Percentiles rank a stretch among this genome's conserved stretches.
Conservation (phyloP, 2,888 invertebrate genomes). For the Fissipunctia ypsillon region DNA sequence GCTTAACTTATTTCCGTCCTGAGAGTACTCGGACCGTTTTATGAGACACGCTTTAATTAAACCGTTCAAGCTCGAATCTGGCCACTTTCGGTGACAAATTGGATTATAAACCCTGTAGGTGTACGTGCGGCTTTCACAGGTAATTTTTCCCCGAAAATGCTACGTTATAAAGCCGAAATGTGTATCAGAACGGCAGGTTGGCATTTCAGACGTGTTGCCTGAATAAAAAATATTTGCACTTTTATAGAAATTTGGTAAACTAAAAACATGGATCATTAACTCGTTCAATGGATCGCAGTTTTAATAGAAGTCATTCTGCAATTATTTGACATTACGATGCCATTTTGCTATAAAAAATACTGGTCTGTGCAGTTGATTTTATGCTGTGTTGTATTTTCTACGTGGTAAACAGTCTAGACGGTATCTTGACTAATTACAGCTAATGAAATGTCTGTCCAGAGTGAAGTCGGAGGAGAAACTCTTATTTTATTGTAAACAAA, state of each 20-base stretch:
- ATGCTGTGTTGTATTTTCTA: slow-evolving; percentile 14
- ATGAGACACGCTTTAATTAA: slow-evolving; percentile 58
- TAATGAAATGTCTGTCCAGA: slow-evolving; percentile 46
- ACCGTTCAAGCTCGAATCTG: slow-evolving; percentile 50
- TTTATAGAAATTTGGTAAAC: slow-evolving; percentile 13
- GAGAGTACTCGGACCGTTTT: slow-evolving; percentile 35
- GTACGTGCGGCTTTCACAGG: slow-evolving; percentile 36
- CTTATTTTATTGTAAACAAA: slow-evolving; percentile 47
- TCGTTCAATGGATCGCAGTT: slow-evolving; percentile 2
- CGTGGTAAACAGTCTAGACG: slow-evolving; percentile 43
- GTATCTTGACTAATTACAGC: slow-evolving; percentile 35
- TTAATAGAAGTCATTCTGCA: slow-evolving; percentile 17
- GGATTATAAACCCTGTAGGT: slow-evolving; percentile 42
- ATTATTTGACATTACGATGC: not conserved
- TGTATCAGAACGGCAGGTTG: slow-evolving; percentile 11
- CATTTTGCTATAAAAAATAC: slow-evolving; percentile 12
- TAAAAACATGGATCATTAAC: slow-evolving; percentile 31
- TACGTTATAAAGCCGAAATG: slow-evolving; percentile 14
- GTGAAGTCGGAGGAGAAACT: slow-evolving; percentile 25
- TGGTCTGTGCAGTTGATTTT: not conserved
- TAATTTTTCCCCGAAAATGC: slow-evolving; percentile 33
- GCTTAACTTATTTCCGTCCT: slow-evolving; percentile 19
- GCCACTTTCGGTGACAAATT: slow-evolving; percentile 56
- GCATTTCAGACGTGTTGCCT: slow-evolving; percentile 20
- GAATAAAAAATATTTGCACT: slow-evolving; percentile 14